Conservation (phyloP, 2,888 invertebrate species). For the Caenorhabditis sp. region DNA sequence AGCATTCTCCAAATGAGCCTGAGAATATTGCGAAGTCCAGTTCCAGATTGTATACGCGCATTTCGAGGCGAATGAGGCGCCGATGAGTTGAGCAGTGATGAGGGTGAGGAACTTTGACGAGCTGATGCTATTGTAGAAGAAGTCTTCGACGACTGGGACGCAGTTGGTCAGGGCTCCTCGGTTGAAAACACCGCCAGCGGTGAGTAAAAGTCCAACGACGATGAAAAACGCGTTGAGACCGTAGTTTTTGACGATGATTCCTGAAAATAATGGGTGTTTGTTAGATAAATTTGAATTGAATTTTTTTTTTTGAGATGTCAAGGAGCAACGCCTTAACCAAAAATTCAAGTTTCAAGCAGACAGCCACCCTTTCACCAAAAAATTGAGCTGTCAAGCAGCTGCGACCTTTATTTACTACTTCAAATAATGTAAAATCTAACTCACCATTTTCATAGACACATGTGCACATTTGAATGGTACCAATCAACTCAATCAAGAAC, state of each 20-base stretch:
- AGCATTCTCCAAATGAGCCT: conserved; percentile 52
- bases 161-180: conserved; percentile 64
- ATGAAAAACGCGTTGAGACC: conserved; percentile 63
- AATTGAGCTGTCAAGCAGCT: not conserved
- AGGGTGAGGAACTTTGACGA: conserved; percentile 49
- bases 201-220: conserved; percentile 53
- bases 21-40: conserved; percentile 49
- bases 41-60: conserved; percentile 64
- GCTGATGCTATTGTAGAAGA: conserved; percentile 38
- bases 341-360: no score
- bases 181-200: conserved; percentile 52
- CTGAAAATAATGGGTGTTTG: conserved; percentile 26
- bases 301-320: conserved; percentile 6
- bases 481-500: conserved; percentile 53
- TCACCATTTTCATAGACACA: conserved; percentile 70
- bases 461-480: conserved; percentile 66
- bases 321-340: no score
- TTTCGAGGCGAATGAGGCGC: conserved; percentile 60
- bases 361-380: not conserved
- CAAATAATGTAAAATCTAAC: no score
- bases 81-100: conserved; percentile 56
- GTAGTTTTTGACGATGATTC: conserved; percentile 62
- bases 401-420: no score
- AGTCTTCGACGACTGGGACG: conserved; percentile 54
- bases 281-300: not conserved